phyloP scores from a whole-genome alignment of 2,888 invertebrate genomes.

The Melieria crassipennis region DNA sequence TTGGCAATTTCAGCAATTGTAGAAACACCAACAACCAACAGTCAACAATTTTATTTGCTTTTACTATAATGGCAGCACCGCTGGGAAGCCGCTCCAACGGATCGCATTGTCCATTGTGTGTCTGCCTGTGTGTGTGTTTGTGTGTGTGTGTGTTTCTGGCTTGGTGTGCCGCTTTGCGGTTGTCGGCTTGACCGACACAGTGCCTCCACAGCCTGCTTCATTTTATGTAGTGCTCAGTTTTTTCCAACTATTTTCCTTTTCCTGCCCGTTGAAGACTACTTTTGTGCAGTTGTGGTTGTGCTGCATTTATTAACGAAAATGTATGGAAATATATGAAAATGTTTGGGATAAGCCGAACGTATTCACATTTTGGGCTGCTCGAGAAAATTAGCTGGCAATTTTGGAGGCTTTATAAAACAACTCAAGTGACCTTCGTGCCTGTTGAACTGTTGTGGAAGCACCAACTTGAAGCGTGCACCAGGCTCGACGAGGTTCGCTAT shows the following conservation, averaged over 20 bases:
- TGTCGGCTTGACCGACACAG: not conserved
- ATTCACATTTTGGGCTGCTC: too few relatives aligned
- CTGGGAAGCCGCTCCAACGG: constrained; percentile 18
- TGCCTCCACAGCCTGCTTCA: not conserved
- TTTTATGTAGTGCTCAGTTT: too few relatives aligned
- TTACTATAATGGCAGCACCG: constrained; percentile 5
- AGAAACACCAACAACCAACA: constrained; percentile 2
- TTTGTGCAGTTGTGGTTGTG: too few relatives aligned
- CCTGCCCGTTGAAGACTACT: not conserved
- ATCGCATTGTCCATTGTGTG: constrained; percentile 1
- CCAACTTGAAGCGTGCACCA: too few relatives aligned
- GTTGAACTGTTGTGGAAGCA: too few relatives aligned
- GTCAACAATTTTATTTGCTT: constrained; percentile 9
- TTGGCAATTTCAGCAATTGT: constrained; percentile 21
- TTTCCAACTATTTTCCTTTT: not conserved
- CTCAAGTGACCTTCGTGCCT: too few relatives aligned
- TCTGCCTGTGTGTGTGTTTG: not conserved
- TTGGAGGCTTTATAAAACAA: too few relatives aligned
- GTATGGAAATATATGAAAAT: too few relatives aligned
- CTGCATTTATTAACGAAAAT: too few relatives aligned
- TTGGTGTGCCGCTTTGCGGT: not conserved
- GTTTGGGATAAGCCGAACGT: too few relatives aligned
- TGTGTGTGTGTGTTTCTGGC: not conserved
- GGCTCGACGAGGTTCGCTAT: too few relatives aligned
- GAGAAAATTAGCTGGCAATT: too few relatives aligned